These are phyloP conservation scores for Lepidothrix coronata DNA, from an alignment of 2,113 vertebrate genomes.

Conservation along the genomic window DNA sequence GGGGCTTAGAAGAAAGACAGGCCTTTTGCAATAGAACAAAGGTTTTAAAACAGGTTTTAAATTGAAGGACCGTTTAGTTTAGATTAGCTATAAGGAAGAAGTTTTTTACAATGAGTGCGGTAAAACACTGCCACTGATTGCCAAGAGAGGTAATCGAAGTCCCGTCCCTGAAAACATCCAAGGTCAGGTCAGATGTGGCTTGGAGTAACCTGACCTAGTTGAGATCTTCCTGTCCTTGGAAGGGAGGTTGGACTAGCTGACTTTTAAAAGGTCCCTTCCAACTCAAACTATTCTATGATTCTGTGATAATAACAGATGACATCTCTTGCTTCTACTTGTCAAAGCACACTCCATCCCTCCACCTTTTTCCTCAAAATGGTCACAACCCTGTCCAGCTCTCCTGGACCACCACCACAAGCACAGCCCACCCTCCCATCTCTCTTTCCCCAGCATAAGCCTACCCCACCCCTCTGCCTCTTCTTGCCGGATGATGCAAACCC, in stretches of 20 bases:
- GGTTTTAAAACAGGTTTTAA: neutral
- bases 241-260: neutral
- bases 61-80: neutral
- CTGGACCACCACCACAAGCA: neutral
- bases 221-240: neutral
- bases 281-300: neutral
- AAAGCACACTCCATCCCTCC: neutral
- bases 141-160: neutral
- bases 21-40: neutral
- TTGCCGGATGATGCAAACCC: neutral
- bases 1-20: neutral
- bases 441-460: neutral
- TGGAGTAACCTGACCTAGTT: neutral
- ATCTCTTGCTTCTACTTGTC: neutral
- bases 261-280: neutral
- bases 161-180: neutral
- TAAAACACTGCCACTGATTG: neutral
- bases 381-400: neutral
- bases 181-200: neutral
- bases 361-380: neutral
- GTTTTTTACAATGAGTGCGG: neutral
- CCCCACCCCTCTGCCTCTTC: neutral
- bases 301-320: neutral
- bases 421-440: neutral
- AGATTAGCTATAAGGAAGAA: neutral